Conservation (phyloP, 2,113 vertebrate genomes). For the Pteropus alecto region DNA sequence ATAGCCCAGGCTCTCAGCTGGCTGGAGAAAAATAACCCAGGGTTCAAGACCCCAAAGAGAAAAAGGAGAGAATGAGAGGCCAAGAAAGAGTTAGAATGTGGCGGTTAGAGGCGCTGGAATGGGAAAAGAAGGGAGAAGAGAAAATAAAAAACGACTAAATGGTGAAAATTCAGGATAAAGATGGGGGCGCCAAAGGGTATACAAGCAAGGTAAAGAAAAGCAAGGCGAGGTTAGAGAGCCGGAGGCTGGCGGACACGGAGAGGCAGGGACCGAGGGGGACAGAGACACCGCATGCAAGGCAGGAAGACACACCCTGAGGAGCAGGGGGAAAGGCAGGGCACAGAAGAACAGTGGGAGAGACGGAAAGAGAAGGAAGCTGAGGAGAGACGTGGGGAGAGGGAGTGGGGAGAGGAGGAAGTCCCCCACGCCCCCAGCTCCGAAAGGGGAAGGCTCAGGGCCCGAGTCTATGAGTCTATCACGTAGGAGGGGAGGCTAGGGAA, state of each 20-base stretch:
- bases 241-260: background rate
- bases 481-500: background rate
- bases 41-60: background rate
- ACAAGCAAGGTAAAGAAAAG: background rate
- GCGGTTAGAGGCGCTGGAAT: background rate
- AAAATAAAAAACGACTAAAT: rapidly evolving
- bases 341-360: background rate
- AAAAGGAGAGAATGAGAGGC: background rate
- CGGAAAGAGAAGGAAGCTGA: background rate
- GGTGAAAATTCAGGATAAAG: background rate
- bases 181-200: background rate
- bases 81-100: rapidly evolving
- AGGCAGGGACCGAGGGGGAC: no score
- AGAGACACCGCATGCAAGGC: background rate
- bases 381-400: rapidly evolving
- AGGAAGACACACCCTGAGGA: background rate
- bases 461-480: background rate
- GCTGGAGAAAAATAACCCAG: background rate
- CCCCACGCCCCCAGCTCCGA: no score
- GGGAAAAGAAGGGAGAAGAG: background rate
- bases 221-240: background rate
- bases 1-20: rapidly evolving
- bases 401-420: background rate
- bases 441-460: background rate
- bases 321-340: background rate